Percentiles rank a stretch among this genome's conserved stretches.
These are phyloP conservation scores for Mellivora capensis DNA, from an alignment of 2,113 vertebrate species.

Conservation along the genomic window DNA sequence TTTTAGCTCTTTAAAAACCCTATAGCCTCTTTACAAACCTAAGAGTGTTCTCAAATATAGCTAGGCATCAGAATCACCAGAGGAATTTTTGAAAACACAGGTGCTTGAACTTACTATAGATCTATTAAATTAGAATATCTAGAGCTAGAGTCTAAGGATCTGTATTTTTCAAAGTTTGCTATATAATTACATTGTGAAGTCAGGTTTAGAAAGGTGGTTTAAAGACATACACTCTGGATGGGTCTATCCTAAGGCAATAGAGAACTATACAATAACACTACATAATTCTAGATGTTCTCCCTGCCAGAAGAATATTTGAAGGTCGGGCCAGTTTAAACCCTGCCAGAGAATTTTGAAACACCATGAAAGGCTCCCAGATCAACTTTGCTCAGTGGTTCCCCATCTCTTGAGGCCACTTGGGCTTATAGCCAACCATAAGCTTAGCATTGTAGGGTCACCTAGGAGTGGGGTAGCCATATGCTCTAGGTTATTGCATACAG, in stretches of 20 bases:
- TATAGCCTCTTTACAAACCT: neutral
- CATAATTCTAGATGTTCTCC: neutral
- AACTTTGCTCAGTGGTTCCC: conserved; percentile 3
- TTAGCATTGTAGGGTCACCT: neutral
- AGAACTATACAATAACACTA: neutral
- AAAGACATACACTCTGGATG: neutral
- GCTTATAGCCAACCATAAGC: conserved; percentile 3
- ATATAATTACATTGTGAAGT: neutral
- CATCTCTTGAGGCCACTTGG: neutral
- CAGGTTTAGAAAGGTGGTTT: conserved; percentile 5
- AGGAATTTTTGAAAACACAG: neutral
- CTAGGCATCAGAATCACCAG: neutral
- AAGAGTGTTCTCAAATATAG: neutral
- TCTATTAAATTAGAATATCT: neutral
- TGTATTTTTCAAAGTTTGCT: neutral
- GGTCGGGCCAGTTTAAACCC: neutral
- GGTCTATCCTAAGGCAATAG: neutral
- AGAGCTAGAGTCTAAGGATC: neutral
- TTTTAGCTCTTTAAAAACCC: neutral
- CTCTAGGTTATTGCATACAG: neutral
- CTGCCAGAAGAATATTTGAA: neutral
- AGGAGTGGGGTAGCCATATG: neutral
- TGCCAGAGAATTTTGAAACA: conserved; percentile 16
- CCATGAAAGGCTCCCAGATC: neutral
- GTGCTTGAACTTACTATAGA: neutral